These are phyloP conservation scores for Athetis lepigone DNA, from an alignment of 2,888 invertebrate species.

Conservation along the genomic window DNA sequence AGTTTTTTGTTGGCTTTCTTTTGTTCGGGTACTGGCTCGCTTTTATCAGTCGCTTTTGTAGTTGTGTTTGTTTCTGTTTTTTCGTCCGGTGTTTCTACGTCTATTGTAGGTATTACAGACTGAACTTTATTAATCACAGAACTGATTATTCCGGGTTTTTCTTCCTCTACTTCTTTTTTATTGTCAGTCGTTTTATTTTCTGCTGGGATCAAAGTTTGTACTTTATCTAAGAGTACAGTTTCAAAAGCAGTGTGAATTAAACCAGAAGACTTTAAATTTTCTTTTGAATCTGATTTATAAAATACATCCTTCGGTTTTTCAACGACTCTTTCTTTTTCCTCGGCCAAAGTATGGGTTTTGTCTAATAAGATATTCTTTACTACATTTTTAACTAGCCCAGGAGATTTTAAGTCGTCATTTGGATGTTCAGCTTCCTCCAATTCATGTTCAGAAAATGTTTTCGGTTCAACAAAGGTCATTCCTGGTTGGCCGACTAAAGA, in stretches of 20 bases:
- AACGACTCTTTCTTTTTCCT: constrained; percentile 33
- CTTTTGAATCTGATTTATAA: constrained; percentile 32
- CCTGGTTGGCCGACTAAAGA: constrained; percentile 50
- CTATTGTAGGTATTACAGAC: constrained; percentile 13
- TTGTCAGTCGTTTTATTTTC: constrained; percentile 1
- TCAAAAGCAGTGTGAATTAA: constrained; percentile 85
- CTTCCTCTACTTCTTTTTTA: constrained; percentile 21
- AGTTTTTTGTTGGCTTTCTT: constrained; percentile 72
- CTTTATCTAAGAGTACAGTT: constrained; percentile 87
- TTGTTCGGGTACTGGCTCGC: constrained; percentile 38
- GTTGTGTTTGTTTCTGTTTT: background rate
- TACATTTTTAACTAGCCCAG: constrained; percentile 81
- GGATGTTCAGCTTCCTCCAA: constrained; percentile 33
- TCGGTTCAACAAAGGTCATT: constrained; percentile 57
- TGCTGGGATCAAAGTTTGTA: constrained; percentile 71
- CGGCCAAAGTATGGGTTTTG: constrained; percentile 67
- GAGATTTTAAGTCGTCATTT: constrained; percentile 57
- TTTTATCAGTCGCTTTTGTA: constrained; percentile 36
- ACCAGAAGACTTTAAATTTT: constrained; percentile 60
- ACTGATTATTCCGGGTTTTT: constrained; percentile 19
- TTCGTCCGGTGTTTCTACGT: constrained; percentile 1
- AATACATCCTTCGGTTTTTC: constrained; percentile 38
- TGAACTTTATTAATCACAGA: constrained; percentile 36
- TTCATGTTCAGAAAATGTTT: constrained; percentile 52
- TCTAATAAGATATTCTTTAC: constrained; percentile 89